Percentiles rank a stretch among this genome's conserved stretches.
These are phyloP conservation scores for Chlorocebus sabaeus DNA, from an alignment of 2,113 vertebrate genomes.

Conservation along the genomic window DNA sequence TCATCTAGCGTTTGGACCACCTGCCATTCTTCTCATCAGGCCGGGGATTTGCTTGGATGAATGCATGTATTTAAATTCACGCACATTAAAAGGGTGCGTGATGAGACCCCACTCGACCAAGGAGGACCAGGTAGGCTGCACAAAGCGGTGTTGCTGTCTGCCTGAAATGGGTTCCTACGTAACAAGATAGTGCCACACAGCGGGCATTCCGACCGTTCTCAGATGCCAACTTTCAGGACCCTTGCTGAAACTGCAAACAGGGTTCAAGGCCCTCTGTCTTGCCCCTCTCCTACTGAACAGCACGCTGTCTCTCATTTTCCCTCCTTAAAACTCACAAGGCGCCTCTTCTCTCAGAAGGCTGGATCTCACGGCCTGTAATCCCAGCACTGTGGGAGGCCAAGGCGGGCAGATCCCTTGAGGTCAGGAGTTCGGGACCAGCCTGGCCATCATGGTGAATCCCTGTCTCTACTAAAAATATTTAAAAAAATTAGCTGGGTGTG, in stretches of 20 bases:
- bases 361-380: not conserved
- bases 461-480: not conserved
- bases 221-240: not conserved
- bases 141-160: rapidly evolving
- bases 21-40: not conserved
- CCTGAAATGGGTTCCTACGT: not conserved
- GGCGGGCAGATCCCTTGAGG: not conserved
- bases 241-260: not conserved
- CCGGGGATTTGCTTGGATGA: not conserved
- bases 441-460: not conserved
- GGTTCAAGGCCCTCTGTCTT: not conserved
- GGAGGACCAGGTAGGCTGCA: not conserved
- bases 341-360: not conserved
- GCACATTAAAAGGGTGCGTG: not conserved
- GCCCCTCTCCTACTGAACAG: too few relatives aligned
- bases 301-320: not conserved
- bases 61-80: rapidly evolving
- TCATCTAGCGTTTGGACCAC: too few relatives aligned
- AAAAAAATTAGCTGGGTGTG: not conserved
- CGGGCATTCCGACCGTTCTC: not conserved
- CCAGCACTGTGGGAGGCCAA: not conserved
- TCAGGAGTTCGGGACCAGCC: not conserved
- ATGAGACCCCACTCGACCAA: rapidly evolving
- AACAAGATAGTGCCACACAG: not conserved
- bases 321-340: not conserved